phyloP scores from a whole-genome alignment of 2,888 invertebrate genomes.

The Lapara coniferarum region DNA sequence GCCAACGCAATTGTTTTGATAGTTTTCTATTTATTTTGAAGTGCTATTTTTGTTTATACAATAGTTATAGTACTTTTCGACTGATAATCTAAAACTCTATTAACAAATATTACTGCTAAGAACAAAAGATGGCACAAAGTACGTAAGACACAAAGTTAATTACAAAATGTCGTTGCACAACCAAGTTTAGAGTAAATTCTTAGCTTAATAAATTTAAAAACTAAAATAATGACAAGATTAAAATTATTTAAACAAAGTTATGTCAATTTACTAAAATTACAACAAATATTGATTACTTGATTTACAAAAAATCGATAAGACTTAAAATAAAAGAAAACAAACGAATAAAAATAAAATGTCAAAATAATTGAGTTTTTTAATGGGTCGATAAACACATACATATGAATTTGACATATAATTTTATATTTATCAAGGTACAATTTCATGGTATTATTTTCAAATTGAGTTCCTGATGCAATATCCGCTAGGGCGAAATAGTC shows the following conservation, averaged over 20 bases:
- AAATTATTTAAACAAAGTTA: constrained; percentile 36
- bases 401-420: neutral
- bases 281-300: constrained; percentile 22
- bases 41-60: neutral
- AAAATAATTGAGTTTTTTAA: constrained; percentile 26
- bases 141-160: constrained; percentile 17
- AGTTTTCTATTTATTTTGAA: neutral
- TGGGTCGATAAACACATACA: neutral
- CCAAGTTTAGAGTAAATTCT: constrained; percentile 45
- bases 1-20: neutral
- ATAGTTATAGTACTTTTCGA: too few relatives aligned
- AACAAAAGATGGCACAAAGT: constrained; percentile 45
- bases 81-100: neutral
- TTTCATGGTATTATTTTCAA: neutral
- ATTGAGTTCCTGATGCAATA: neutral
- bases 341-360: constrained; percentile 26
- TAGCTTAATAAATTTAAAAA: constrained; percentile 36
- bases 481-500: constrained; percentile 7
- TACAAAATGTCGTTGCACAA: constrained; percentile 63
- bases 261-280: constrained; percentile 26
- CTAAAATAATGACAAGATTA: constrained; percentile 40
- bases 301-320: constrained; percentile 19
- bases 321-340: constrained; percentile 31
- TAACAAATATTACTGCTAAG: constrained; percentile 6
- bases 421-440: constrained; percentile 7